Evolutionary conservation across 2,888 invertebrate genomes (phyloP), one percentile per base, ranked within the genome.

Genomic region (Leptura quadrifasciata): DNA sequence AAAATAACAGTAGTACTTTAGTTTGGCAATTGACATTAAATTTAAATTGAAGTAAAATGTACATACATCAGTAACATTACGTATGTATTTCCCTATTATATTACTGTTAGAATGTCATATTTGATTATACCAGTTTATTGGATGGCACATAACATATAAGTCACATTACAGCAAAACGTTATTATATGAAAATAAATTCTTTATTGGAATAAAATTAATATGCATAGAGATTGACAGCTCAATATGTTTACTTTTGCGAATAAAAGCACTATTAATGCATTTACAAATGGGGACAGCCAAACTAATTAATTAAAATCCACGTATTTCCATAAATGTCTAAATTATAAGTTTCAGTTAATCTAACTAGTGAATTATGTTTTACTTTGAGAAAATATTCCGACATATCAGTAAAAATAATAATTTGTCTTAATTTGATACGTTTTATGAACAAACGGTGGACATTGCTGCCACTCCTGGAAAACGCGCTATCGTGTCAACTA

Each of bases 21-120:
- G 24, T 24, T 31, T 58, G 70, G 54, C 70, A 60, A 58, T 75
- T 63, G 47, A 63, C 27, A 60, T 75, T 58, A 60, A 71, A 64
- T 75, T 75, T 70, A 58, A 75, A 71, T 65, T 47, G 31, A 15
- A 64, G 20, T 27, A 55, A 74, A 74, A 67, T 73, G 20, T 69
- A 64, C 63, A 39, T 47, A 57, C 69, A 57, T 54, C 31, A 63
- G 60, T 39, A 52, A 58, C 52, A 65, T 73, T 65, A 47, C 27
- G 57, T 52, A 64, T 47, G 47, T 64, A 31, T 70, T 63, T 18
- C 64, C 24, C 20, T 70, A 47, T 12, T 71, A 52, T 52, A 71
- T 27, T 47, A 47, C 60, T n/a, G 69, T 60, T 69, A 39, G 39
- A 69, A 58, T 47, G 69, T 69, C 69, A 60, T 39, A 58, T 69